phyloP scores from a whole-genome alignment of 1,140 invertebrate species.

The Papilio aristodemus region DNA sequence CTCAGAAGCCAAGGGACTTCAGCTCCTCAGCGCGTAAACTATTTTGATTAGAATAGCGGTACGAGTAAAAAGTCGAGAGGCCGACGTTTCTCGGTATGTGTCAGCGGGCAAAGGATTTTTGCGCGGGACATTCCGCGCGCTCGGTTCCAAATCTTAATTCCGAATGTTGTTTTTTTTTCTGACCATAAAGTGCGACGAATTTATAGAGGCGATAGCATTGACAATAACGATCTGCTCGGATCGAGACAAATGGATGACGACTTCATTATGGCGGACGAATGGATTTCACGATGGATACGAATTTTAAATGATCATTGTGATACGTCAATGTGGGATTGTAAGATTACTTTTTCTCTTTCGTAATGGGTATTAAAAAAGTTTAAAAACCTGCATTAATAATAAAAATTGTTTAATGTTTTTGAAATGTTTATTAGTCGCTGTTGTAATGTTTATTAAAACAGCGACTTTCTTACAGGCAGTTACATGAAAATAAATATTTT shows the following conservation, averaged over 20 bases:
- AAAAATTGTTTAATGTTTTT: too few relatives aligned
- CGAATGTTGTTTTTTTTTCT: slow-evolving; percentile 53
- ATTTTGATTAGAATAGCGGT: slow-evolving; percentile 79
- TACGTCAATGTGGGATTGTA: slow-evolving; percentile 23
- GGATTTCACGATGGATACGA: slow-evolving; percentile 12
- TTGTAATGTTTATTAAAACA: too few relatives aligned
- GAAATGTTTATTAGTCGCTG: too few relatives aligned
- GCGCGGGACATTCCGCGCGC: slow-evolving; percentile 55
- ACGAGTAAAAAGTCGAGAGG: slow-evolving; percentile 58
- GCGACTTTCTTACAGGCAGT: too few relatives aligned
- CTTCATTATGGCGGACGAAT: slow-evolving; percentile 59
- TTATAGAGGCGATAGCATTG: slow-evolving; percentile 57
- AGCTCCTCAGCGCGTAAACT: slow-evolving; percentile 65
- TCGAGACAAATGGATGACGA: slow-evolving; percentile 50
- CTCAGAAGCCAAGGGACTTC: slow-evolving; percentile 38
- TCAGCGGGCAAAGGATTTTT: slow-evolving; percentile 66
- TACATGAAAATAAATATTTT: too few relatives aligned
- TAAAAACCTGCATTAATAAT: too few relatives aligned
- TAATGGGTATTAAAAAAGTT: neutral
- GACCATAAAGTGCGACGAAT: slow-evolving; percentile 57
- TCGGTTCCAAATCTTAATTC: slow-evolving; percentile 77
- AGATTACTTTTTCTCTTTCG: neutral
- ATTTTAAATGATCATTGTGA: slow-evolving; percentile 24
- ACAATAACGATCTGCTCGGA: slow-evolving; percentile 54
- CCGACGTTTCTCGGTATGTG: slow-evolving; percentile 67